Evolutionary conservation across 2,797 vertebrate species (phyloP).

Genomic region (Chaenodraco wilsoni): DNA sequence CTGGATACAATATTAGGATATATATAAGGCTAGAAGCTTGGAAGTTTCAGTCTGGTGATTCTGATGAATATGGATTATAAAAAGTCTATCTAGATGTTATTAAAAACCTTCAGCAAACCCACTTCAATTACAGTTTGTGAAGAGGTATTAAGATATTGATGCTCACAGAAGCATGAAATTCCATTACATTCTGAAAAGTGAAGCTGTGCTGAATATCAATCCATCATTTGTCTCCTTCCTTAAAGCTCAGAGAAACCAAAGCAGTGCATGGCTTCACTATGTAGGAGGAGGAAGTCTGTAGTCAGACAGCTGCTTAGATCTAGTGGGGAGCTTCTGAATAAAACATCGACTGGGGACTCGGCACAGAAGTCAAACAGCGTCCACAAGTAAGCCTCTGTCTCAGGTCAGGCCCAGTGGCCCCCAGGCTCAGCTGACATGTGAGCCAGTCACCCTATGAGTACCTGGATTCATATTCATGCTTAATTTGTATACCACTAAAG

Average conservation of each 20-base stretch:
- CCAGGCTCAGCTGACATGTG: constrained; percentile 53
- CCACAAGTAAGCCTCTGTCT: constrained; percentile 77
- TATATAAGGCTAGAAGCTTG: not conserved
- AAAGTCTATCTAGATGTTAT: constrained; percentile 8
- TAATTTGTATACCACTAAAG: constrained; percentile 1
- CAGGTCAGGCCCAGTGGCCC: constrained; percentile 43
- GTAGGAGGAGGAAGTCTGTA: constrained; percentile 30
- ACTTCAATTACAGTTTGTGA: constrained; percentile 37
- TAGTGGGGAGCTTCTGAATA: constrained; percentile 73
- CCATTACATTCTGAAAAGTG: constrained; percentile 35
- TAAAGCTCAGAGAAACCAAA: constrained; percentile 43
- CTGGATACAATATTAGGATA: constrained; percentile 31
- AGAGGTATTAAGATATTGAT: constrained; percentile 26
- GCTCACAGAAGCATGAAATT: constrained; percentile 32
- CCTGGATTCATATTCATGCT: not conserved
- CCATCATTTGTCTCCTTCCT: constrained; percentile 51
- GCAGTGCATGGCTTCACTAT: constrained; percentile 40
- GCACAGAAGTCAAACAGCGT: constrained; percentile 66
- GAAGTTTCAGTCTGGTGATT: constrained; percentile 21
- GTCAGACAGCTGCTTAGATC: constrained; percentile 67
- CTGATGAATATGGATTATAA: constrained; percentile 17
- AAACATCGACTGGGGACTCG: constrained; percentile 66
- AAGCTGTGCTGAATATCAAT: constrained; percentile 57
- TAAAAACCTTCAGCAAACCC: constrained; percentile 23
- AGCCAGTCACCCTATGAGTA: constrained; percentile 21